Evolutionary conservation across 2,888 invertebrate species (phyloP), one percentile per base, ranked within the genome.

Genomic region (Caenorhabditis becei): DNA sequence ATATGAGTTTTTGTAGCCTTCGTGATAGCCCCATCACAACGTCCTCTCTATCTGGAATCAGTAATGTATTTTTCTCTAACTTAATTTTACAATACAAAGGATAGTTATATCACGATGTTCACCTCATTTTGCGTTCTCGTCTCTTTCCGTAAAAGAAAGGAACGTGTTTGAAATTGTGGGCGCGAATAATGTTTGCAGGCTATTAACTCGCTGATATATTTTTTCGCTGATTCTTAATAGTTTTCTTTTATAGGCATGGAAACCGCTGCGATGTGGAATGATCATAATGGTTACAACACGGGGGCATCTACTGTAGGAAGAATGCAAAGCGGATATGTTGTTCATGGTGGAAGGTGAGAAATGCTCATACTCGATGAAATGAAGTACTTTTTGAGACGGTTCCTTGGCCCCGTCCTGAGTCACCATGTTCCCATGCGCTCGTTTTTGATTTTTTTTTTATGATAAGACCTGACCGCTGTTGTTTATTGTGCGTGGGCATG

Each of bases 281-380:
- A 75, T 37, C 53, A 47, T 32, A 63, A 41, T 24, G 3, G 26
- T 14, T 47, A 54, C 37, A 47, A 63, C 14, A 32, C 44, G 44
- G 69, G 53, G 41, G 18, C 70, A 23, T 70, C 77, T 37, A 71
- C 78, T 32, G 71, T 78, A 20, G 78, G 78, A 44, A 47, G 78
- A 54, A 47, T 49, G 10, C 18, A 18, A 28, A 53, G 51, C 51
- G 69, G 77, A 23, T 62, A 77, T 18, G 59, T 65, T 56, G 59
- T 77, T 65, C 70, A 77, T 28, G 65, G 59, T 24, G 77, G 65
- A 51, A 77, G 77, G 77, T 77, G 24, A 41, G 67, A 23, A 32
- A 47, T 18, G 11, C n/a, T n/a, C n/a, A 7, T 18, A 18, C 47
- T 18, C 3, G 18, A 47, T 47, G 5, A 41, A 41, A 4, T 11